Percentiles rank a stretch among this genome's conserved stretches.
These are phyloP conservation scores for Apantesis nais DNA, from an alignment of 2,888 invertebrate genomes.

Conservation along the genomic window DNA sequence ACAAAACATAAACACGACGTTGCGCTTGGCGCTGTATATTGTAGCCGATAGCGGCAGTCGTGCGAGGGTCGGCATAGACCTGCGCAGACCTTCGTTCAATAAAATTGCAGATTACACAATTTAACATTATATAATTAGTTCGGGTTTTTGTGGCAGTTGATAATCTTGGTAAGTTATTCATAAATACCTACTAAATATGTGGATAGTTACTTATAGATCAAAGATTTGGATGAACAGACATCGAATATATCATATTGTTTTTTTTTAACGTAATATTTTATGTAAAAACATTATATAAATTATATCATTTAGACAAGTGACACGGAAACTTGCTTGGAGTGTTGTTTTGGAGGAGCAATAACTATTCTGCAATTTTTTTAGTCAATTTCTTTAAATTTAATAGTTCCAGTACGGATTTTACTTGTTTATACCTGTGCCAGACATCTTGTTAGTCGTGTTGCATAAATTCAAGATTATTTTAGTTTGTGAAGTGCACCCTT, in stretches of 20 bases:
- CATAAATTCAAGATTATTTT: background rate
- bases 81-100: slow-evolving; percentile 33
- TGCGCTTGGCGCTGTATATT: slow-evolving; percentile 19
- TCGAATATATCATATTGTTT: slow-evolving; percentile 23
- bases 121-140: slow-evolving; percentile 37
- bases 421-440: background rate
- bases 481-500: background rate
- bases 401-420: background rate
- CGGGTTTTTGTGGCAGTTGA: slow-evolving; percentile 17
- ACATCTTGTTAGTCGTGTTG: background rate
- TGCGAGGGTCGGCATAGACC: slow-evolving; percentile 15
- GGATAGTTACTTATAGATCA: background rate
- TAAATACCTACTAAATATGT: background rate
- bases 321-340: background rate
- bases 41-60: no score
- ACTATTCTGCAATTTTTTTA: background rate
- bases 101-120: slow-evolving; percentile 45
- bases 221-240: slow-evolving; percentile 21
- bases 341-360: background rate
- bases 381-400: background rate
- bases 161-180: background rate
- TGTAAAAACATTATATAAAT: slow-evolving; percentile 26
- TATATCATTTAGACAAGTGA: slow-evolving; percentile 4
- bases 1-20: slow-evolving; percentile 43
- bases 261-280: slow-evolving; percentile 16